phyloP scores from a whole-genome alignment of 2,888 invertebrate species.

The Dendrolimus houi region DNA sequence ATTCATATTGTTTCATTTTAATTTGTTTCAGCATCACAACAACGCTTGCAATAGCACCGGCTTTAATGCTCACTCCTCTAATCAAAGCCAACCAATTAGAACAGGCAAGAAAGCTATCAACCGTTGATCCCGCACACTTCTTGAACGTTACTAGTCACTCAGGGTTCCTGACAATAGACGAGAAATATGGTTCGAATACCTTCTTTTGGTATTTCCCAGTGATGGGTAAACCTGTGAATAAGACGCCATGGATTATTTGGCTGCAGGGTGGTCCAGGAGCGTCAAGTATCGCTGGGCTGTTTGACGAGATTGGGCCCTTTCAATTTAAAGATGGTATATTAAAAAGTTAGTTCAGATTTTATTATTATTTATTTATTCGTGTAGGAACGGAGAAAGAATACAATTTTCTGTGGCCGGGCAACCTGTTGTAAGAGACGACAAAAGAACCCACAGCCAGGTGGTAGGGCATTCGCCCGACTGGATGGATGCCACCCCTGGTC shows the following conservation, averaged over 20 bases:
- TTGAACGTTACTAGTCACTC: slow-evolving; percentile 61
- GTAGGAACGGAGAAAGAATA: too few species aligned
- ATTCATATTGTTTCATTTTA: not conserved
- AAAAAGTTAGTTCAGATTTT: slow-evolving; percentile 33
- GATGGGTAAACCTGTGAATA: slow-evolving; percentile 35
- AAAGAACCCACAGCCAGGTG: too few species aligned
- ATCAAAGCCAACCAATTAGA: slow-evolving; percentile 33
- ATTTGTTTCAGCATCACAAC: slow-evolving; percentile 22
- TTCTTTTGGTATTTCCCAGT: slow-evolving; percentile 91
- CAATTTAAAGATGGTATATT: slow-evolving; percentile 22
- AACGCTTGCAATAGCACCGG: slow-evolving; percentile 21
- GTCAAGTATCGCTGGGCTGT: slow-evolving; percentile 71
- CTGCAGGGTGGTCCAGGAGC: slow-evolving; percentile 91
- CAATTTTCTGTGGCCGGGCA: too few species aligned
- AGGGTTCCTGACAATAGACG: slow-evolving; percentile 81
- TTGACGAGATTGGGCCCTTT: slow-evolving; percentile 60
- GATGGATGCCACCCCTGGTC: too few species aligned
- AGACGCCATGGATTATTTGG: slow-evolving; percentile 86
- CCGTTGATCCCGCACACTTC: slow-evolving; percentile 40
- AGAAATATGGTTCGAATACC: slow-evolving; percentile 81
- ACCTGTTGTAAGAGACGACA: too few species aligned
- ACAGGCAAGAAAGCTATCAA: slow-evolving; percentile 36
- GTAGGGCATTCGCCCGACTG: too few species aligned
- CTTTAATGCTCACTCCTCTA: slow-evolving; percentile 41
- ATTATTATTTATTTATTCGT: too few species aligned